These are phyloP conservation scores for Acrocephalus arundinaceus DNA, from an alignment of 2,113 vertebrate genomes.

Conservation along the genomic window DNA sequence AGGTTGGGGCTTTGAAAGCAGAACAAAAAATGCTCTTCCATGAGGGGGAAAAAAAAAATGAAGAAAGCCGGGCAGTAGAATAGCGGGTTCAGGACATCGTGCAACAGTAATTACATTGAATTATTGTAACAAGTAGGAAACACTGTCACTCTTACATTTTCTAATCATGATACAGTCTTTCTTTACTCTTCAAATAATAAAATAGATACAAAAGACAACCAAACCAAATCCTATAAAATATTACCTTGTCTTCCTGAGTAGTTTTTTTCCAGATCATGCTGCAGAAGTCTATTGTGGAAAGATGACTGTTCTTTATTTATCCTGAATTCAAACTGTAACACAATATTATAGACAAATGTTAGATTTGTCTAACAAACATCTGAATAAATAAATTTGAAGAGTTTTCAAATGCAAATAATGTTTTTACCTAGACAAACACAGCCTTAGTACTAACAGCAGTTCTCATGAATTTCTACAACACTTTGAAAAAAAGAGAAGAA, in stretches of 20 bases:
- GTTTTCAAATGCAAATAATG: neutral
- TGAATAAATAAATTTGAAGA: neutral
- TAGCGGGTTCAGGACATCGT: accelerated
- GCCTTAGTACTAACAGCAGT: neutral
- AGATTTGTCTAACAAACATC: neutral
- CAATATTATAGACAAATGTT: neutral
- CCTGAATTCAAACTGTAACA: slow-evolving; percentile 78
- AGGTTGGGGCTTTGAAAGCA: neutral
- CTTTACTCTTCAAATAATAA: neutral
- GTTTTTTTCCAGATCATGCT: slow-evolving; percentile 79
- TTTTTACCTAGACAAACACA: neutral
- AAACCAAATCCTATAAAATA: neutral
- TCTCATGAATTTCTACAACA: neutral
- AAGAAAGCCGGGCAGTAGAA: neutral
- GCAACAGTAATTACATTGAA: neutral
- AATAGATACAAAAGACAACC: neutral
- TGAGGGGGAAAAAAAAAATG: neutral
- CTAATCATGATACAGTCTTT: neutral
- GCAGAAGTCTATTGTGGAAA: slow-evolving; percentile 73
- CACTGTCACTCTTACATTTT: neutral
- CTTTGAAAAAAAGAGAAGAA: neutral
- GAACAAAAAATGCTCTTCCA: neutral
- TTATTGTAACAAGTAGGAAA: neutral
- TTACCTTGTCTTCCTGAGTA: slow-evolving; percentile 77
- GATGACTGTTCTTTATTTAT: slow-evolving; percentile 75